Base-by-base conservation (phyloP, 64 coral and sea anemone genomes). In the Acropora tenuis region DNA sequence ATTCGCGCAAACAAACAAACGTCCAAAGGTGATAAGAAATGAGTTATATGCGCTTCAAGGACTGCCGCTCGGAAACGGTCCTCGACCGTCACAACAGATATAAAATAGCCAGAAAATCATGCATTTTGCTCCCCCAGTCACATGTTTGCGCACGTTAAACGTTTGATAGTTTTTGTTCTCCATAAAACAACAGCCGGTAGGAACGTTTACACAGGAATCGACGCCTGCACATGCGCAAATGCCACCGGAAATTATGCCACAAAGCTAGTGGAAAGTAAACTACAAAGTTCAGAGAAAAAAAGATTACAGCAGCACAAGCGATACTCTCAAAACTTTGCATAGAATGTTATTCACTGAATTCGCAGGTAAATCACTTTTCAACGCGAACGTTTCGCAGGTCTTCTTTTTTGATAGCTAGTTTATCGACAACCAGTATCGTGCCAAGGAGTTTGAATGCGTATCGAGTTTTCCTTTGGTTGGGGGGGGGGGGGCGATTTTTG, bases 1-100 rank as follows among this genome's bases (percentile, higher is more conserved):
- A 78, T 87, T 90, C 89, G 87, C 58, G 50, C 90, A 89, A 86
- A 90, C 88, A 94, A 97, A 97, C 92, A 97, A 97, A 97, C 93
- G 95, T 90, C 88, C 49, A 73, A 46, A 93, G 60, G 95, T 90
- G 92, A 97, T 94, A 97, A 97, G 95, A 88, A 65, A 84, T 19
- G 82, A 84, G 63, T 44, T 84, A 48, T 69, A 48, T 84, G 82
- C 44, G 61, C 43, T 84, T 48, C 63, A 50, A 59, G 82, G 30
- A 84, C 43, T 84, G 43, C 43, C 61, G 82, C 82, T 60, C 82
- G 82, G 82, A 84, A 84, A 63, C 82, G 82, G 12, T 65, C 47
- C 47, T 48, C 15, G 4, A 71, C 0, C 13, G 61, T 47, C 66
- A 84, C 67, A 71, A 50, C 43, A 84, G 47, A 84, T 69, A 84